Evolutionary conservation across 2,113 vertebrate species (phyloP).

Genomic region (Plotosus lineatus): DNA sequence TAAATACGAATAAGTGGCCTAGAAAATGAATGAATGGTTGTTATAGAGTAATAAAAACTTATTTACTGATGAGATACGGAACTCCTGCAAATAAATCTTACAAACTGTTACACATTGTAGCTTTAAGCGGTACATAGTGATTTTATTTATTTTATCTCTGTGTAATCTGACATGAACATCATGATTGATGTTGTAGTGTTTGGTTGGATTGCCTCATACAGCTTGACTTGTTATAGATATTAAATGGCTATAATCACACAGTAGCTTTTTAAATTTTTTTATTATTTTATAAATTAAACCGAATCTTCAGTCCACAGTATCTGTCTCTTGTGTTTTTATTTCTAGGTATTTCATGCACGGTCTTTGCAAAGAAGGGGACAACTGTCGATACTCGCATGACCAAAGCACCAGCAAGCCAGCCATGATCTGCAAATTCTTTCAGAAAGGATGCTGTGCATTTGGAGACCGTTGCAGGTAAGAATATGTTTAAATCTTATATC

Average conservation of each 20-base stretch:
- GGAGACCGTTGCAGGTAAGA: conserved; percentile 95
- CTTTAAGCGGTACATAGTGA: neutral
- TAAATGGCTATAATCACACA: neutral
- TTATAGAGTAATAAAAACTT: too few relatives aligned
- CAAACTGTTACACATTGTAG: too few relatives aligned
- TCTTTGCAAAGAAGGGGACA: conserved; percentile 96
- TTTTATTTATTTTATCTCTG: neutral
- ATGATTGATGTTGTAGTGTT: neutral
- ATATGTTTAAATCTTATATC: too few relatives aligned
- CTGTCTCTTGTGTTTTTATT: conserved; percentile 27
- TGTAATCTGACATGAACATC: neutral
- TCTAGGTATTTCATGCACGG: conserved; percentile 97
- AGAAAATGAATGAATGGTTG: too few relatives aligned
- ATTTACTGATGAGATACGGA: too few relatives aligned
- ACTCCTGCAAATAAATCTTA: too few relatives aligned
- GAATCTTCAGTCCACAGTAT: too few relatives aligned
- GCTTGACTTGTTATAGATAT: too few relatives aligned
- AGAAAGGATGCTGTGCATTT: conserved; percentile 92
- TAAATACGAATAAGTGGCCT: too few relatives aligned
- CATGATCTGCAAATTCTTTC: conserved; percentile 95
- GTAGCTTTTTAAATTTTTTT: neutral
- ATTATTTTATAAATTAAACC: too few relatives aligned
- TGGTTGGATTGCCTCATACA: neutral
- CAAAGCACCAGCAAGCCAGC: conserved; percentile 84
- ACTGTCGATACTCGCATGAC: conserved; percentile 96